Base-by-base conservation (phyloP, 2,113 vertebrate species). In the Leptocoma aspasia region DNA sequence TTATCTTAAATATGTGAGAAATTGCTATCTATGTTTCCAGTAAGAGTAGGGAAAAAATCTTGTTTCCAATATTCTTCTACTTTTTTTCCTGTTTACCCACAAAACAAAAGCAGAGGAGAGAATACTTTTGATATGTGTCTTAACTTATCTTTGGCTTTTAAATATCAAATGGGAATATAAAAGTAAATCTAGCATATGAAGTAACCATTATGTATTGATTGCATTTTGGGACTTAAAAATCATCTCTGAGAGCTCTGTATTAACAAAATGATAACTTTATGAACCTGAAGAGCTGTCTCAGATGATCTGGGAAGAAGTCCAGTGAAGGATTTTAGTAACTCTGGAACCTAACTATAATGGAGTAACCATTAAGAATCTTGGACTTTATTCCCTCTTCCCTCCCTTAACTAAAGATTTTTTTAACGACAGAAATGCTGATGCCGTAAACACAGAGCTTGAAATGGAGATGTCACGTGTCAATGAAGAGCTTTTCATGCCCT, bases 171-270 rank as follows among this genome's bases (percentile, higher is more conserved):
- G 2, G 3, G 9, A 70, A 39, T 65, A 75, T 33, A 35, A 63
- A 87, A 60, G 6, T 47, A 30, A 71, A 63, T 15, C 20, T 28
- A 47, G 10, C 8, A 13, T n/a, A 50, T 1, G 2, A 70, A 71
- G 23, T 45, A 78, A 47, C 14, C 3, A 4, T 49, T 39, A 26
- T 10, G 8, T 47, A 41, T 37, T 68, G 47, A 31, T 24, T 72
- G 30, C 4, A 9, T 82, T 82, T 82, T 53, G 26, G 20, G 17
- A 41, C 9, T 84, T 69, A 22, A 39, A 89, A 86, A 22, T 26
- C 4, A 30, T 13, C 13, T 17, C 15, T 27, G 6, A 1, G 2
- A 82, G 24, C 13, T 73, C 45, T 2, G 0, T 35, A 10, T 76
- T 76, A 52, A 17, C 10, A 39, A 82, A 76, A 35, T 5, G 0